These are phyloP conservation scores for Agapornis roseicollis DNA, from an alignment of 2,113 vertebrate species.

Conservation along the genomic window DNA sequence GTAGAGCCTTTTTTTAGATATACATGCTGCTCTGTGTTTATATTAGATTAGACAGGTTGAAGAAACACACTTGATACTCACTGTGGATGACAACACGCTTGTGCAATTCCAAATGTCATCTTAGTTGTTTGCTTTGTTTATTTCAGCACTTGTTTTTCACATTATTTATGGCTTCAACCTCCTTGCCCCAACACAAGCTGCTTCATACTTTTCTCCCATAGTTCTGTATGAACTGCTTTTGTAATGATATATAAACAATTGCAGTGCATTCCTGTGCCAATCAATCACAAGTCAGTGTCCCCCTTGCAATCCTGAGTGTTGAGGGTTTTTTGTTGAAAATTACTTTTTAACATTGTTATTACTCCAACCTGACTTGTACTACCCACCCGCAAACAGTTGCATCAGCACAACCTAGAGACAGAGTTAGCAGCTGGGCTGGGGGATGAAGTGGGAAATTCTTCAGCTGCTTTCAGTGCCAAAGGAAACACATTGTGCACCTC, in stretches of 20 bases:
- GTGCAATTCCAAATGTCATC: conserved; percentile 19
- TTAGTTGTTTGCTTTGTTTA: conserved; percentile 10
- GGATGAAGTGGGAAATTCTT: conserved; percentile 61
- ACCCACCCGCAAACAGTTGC: neutral
- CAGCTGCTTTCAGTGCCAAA: conserved; percentile 52
- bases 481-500: conserved; percentile 47
- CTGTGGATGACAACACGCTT: neutral
- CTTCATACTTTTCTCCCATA: neutral
- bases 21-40: neutral
- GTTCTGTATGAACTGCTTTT: neutral
- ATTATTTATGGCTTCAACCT: neutral
- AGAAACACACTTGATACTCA: neutral
- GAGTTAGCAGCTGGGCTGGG: conserved; percentile 50
- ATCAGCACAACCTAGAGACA: conserved; percentile 3
- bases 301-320: neutral
- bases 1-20: neutral
- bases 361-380: neutral
- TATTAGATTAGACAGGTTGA: neutral
- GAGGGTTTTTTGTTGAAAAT: neutral
- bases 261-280: neutral
- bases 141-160: conserved; percentile 31
- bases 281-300: neutral
- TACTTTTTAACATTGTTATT: neutral
- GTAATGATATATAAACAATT: neutral
- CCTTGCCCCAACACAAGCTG: neutral